A percentile compares a stretch with the other conserved stretches of the same genome.
Conservation (phyloP, 2,113 vertebrate genomes). For the Pontoporia blainvillei region DNA sequence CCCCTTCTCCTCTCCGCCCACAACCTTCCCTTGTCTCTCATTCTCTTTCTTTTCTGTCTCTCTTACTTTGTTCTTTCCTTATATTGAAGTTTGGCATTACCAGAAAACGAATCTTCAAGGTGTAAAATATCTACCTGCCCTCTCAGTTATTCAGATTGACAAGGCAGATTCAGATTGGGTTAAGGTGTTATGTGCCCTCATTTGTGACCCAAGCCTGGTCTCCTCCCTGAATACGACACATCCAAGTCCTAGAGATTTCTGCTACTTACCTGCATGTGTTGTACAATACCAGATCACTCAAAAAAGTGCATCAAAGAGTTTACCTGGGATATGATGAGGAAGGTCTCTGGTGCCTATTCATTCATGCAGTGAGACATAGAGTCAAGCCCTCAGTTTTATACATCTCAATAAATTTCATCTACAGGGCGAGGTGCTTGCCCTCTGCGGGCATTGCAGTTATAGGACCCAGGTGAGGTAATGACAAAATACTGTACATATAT, state of each 20-base stretch:
- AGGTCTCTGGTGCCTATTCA: slow-evolving; percentile 29
- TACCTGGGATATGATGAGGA: neutral
- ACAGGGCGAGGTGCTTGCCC: slow-evolving; percentile 17
- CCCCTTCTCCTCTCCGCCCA: neutral
- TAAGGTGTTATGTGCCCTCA: slow-evolving; percentile 52
- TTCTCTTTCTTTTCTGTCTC: slow-evolving; percentile 35
- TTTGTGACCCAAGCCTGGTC: neutral
- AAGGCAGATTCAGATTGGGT: slow-evolving; percentile 43
- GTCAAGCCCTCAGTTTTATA: slow-evolving; percentile 1
- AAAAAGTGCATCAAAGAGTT: neutral
- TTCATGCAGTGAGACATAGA: neutral
- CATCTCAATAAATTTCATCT: slow-evolving; percentile 1
- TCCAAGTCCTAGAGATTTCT: neutral
- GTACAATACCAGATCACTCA: slow-evolving; percentile 4
- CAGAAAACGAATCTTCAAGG: slow-evolving; percentile 49
- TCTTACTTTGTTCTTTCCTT: neutral
- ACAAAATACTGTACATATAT: slow-evolving; percentile 89
- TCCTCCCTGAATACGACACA: neutral
- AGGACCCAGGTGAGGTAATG: slow-evolving; percentile 68
- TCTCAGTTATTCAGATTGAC: slow-evolving; percentile 37
- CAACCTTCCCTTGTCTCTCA: slow-evolving; percentile 24
- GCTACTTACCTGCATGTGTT: neutral
- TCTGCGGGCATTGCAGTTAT: slow-evolving; percentile 53
- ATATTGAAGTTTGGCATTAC: slow-evolving; percentile 36
- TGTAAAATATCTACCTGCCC: slow-evolving; percentile 75